Percentiles rank a stretch among this genome's conserved stretches.
Conservation (phyloP, 2,888 invertebrate genomes). For the Ectobius pallidus region DNA sequence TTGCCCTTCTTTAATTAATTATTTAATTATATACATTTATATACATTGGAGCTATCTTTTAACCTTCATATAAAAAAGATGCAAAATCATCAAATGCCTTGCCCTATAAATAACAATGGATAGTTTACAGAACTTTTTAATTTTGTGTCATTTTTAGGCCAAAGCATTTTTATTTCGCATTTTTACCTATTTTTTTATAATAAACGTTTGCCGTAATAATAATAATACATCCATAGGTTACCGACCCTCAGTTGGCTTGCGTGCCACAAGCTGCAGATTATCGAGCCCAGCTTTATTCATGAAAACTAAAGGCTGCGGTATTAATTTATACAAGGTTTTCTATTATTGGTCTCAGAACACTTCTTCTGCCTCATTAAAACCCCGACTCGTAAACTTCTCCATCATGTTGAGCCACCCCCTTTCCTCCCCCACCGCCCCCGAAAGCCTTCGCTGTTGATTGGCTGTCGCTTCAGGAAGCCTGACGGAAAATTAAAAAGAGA, state of each 20-base stretch:
- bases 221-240: not conserved
- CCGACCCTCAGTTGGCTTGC: not conserved
- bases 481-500: not conserved
- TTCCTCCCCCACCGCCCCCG: not conserved
- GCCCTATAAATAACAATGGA: too few species aligned
- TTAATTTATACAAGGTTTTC: not conserved
- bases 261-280: not conserved
- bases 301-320: not conserved
- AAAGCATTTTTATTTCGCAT: too few species aligned
- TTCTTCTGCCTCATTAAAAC: conserved; percentile 5
- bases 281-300: not conserved
- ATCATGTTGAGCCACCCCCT: not conserved
- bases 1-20: too few species aligned
- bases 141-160: too few species aligned
- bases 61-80: too few species aligned
- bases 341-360: not conserved
- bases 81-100: too few species aligned
- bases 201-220: too few species aligned
- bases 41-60: too few species aligned
- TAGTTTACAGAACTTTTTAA: too few species aligned
- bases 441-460: not conserved
- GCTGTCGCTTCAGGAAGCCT: not conserved
- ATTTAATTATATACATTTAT: too few species aligned
- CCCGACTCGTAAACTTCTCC: not conserved
- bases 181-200: too few species aligned